phyloP scores from a whole-genome alignment of 2,113 vertebrate species.

The Anolis carolinensis region DNA sequence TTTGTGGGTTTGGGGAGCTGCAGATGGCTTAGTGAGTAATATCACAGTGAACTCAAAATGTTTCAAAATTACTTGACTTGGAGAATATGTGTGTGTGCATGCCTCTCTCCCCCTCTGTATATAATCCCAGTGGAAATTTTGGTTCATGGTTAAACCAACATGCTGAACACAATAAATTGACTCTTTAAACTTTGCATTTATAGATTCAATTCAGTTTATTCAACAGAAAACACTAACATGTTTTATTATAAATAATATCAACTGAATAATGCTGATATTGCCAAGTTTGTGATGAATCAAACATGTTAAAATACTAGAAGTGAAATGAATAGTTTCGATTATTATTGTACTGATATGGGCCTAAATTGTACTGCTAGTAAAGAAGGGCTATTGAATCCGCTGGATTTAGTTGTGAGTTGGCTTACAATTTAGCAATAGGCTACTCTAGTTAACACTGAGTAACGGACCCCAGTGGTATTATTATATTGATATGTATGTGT shows the following conservation, averaged over 20 bases:
- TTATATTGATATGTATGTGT: too few relatives aligned
- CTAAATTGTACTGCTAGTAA: too few relatives aligned
- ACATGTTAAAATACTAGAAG: too few relatives aligned
- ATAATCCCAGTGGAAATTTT: background rate
- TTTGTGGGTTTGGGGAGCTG: slow-evolving; percentile 59
- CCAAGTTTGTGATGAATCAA: too few relatives aligned
- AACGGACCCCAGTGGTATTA: too few relatives aligned
- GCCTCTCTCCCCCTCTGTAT: background rate
- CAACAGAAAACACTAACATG: background rate
- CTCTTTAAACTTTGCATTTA: background rate
- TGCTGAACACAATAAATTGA: background rate
- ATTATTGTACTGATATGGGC: too few relatives aligned
- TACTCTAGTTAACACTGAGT: too few relatives aligned
- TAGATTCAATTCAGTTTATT: background rate
- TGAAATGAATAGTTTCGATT: too few relatives aligned
- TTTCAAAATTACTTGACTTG: slow-evolving; percentile 50
- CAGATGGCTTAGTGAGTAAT: slow-evolving; percentile 59
- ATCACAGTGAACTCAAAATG: slow-evolving; percentile 51
- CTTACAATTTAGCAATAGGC: too few relatives aligned
- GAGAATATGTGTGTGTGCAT: background rate
- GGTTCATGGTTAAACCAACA: too few relatives aligned
- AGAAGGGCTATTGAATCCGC: too few relatives aligned
- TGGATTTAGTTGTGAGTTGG: too few relatives aligned
- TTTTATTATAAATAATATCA: background rate
- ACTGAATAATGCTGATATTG: background rate